Percentiles rank a stretch among this genome's conserved stretches.
These are phyloP conservation scores for Cyclargus thomasi DNA, from an alignment of 1,140 invertebrate genomes.

Conservation along the genomic window DNA sequence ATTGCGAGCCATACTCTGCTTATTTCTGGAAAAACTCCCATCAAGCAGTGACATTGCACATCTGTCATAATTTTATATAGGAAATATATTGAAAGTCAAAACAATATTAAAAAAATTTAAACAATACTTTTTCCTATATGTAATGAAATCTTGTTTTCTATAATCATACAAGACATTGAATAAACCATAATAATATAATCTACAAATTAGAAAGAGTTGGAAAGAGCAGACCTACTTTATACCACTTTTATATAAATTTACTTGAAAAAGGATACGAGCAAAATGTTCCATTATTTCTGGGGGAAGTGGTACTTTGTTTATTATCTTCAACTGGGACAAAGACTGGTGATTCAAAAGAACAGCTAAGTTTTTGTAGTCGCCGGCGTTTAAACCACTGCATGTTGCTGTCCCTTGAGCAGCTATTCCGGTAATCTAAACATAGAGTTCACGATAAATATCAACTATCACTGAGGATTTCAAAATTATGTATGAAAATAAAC, in stretches of 20 bases:
- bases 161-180: no score
- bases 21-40: slow-evolving; percentile 97
- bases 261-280: slow-evolving; percentile 85
- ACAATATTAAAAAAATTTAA: no score
- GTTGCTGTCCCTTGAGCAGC: slow-evolving; percentile 79
- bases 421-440: slow-evolving; percentile 70
- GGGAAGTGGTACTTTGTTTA: slow-evolving; percentile 91
- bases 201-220: no score
- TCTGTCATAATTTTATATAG: slow-evolving; percentile 72
- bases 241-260: no score
- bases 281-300: slow-evolving; percentile 95
- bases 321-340: slow-evolving; percentile 86
- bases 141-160: no score
- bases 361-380: slow-evolving; percentile 90
- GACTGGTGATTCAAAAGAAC: slow-evolving; percentile 80
- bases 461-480: neutral
- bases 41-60: slow-evolving; percentile 95
- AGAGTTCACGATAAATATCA: slow-evolving; percentile 26
- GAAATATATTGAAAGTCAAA: slow-evolving; percentile 14
- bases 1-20: slow-evolving; percentile 97
- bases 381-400: slow-evolving; percentile 91
- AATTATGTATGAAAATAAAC: slow-evolving; percentile 18
- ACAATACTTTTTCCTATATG: no score
- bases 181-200: no score
- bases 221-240: no score